Conservation (phyloP, 92 coral and sea anemone species). For the Hydrozoanthus gracilis region DNA sequence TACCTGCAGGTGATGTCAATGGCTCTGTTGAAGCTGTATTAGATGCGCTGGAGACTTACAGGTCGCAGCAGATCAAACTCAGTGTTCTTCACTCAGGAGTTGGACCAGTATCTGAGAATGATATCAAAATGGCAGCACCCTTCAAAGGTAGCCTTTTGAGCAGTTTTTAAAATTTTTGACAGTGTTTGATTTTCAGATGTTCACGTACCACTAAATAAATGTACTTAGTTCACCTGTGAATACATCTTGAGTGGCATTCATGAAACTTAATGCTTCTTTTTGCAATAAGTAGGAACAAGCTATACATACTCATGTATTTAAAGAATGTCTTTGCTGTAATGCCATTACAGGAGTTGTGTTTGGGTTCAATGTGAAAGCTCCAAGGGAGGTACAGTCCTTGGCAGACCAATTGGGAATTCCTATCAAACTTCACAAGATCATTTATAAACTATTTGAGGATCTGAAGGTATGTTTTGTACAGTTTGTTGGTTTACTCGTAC, state of each 20-base stretch:
- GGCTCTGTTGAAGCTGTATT: slow-evolving; percentile 93
- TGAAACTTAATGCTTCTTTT: no score
- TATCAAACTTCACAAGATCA: slow-evolving; percentile 83
- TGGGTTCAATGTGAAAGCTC: slow-evolving; percentile 85
- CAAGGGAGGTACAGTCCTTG: slow-evolving; percentile 81
- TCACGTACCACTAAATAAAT: no score
- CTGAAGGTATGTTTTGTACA: slow-evolving; percentile 69
- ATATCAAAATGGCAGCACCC: slow-evolving; percentile 82
- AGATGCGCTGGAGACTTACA: slow-evolving; percentile 92
- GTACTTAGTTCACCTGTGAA: no score
- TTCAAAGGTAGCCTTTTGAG: slow-evolving; percentile 67
- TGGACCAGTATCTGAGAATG: slow-evolving; percentile 83
- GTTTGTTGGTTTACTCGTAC: no score
- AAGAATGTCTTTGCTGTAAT: neutral
- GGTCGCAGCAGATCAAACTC: slow-evolving; percentile 71
- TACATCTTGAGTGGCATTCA: no score
- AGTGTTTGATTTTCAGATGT: no score
- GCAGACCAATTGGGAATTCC: slow-evolving; percentile 80
- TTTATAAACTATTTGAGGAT: slow-evolving; percentile 86
- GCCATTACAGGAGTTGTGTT: slow-evolving; percentile 76
- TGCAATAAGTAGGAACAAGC: neutral
- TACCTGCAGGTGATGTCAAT: slow-evolving; percentile 79
- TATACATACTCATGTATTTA: neutral
- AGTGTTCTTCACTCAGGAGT: slow-evolving; percentile 80
- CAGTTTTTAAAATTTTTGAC: no score